Conservation (phyloP, 2,797 vertebrate genomes). For the Lates japonicus region DNA sequence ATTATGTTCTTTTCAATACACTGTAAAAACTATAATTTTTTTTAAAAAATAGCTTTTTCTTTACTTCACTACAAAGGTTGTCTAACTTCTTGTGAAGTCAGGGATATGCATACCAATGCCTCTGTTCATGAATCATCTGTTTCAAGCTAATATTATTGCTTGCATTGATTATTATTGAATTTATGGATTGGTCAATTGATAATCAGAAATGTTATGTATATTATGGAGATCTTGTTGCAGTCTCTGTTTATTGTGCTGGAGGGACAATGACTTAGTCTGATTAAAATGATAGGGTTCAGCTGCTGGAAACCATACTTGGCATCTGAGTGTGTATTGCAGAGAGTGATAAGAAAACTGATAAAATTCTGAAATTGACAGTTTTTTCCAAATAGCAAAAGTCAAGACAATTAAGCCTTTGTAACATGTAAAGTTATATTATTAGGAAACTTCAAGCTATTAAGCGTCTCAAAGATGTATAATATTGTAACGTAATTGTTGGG, state of each 20-base stretch:
- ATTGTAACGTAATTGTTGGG: background rate
- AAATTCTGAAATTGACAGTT: background rate
- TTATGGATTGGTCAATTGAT: background rate
- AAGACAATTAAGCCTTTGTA: background rate
- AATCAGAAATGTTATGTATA: background rate
- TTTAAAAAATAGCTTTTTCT: too few species aligned
- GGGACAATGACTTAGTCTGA: background rate
- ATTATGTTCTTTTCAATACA: background rate
- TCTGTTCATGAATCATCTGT: background rate
- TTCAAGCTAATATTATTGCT: background rate
- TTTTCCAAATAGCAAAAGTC: background rate
- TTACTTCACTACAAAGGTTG: background rate
- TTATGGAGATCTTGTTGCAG: background rate
- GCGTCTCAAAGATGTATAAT: background rate
- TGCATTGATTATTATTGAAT: constrained; percentile 1
- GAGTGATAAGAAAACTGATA: background rate
- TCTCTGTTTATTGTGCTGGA: background rate
- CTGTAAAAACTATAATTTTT: background rate
- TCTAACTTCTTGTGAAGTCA: background rate
- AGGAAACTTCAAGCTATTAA: background rate
- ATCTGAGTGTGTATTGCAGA: background rate
- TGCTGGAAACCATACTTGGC: background rate
- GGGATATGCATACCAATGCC: background rate
- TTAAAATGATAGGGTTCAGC: background rate
- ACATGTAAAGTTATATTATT: background rate